Evolutionary conservation across 1,140 invertebrate genomes (phyloP), one percentile per base, ranked within the genome.

Genomic region (Drosophila ogumai): DNA sequence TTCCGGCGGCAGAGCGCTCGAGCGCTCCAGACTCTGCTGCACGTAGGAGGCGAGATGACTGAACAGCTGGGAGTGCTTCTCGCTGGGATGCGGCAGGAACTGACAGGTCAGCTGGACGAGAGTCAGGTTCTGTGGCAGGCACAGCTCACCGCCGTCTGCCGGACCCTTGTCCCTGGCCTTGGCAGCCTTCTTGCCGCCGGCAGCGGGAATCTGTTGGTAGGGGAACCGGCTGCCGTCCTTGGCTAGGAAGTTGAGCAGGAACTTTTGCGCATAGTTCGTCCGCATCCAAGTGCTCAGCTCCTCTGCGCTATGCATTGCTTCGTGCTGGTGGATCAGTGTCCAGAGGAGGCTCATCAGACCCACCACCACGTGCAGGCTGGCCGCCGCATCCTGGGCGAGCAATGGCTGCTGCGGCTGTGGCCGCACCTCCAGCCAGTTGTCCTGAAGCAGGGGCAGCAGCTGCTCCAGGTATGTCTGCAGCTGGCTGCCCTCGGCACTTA

Each of bases 391-490:
- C 68, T 91, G 91, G 59, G 81, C 93, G 17, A 95, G 87, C 13
- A 94, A 79, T 1, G 40, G 47, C 32, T 74, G 71, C n/a, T 72
- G 86, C 86, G 76, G 75, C 15, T 82, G 84, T 59, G 95, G 94
- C 25, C 94, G 92, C 19, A 95, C 95, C 94, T 96, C 96, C 22
- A 96, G 76, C 96, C 96, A 96, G 59, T 94, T 95, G 84, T 96
- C 96, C 91, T 95, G 94, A 25, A 96, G 93, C 17, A 96, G 91
- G n/a, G 95, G 95, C 87, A 96, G 93, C 13, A 96, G 92, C 47
- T 94, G 93, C 67, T 94, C 93, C 17, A 95, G 92, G 85, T 96
- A 95, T 43, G 92, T 93, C 31, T 92, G 92, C 34, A 92, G 60
- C 15, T 73, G 79, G 5, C 49, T 50, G 28, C 84, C 65, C 32